Evolutionary conservation across 2,113 vertebrate genomes (phyloP).

Genomic region (Pseudopodoces humilis): DNA sequence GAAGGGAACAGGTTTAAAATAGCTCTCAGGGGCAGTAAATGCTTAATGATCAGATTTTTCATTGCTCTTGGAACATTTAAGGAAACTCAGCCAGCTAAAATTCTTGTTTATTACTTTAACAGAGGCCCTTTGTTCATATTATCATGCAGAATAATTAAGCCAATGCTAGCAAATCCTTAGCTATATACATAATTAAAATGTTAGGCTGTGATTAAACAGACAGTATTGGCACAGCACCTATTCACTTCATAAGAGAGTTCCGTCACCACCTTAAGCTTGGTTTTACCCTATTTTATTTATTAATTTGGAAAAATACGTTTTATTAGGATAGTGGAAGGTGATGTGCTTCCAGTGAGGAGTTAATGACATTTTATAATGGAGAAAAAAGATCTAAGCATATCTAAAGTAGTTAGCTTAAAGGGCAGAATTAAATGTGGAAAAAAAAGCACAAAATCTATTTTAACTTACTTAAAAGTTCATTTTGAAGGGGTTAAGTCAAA

Average conservation of each 20-base stretch:
- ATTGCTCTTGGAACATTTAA: constrained; percentile 58
- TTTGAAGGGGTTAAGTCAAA: neutral
- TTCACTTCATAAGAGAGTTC: neutral
- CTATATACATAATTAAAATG: constrained; percentile 66
- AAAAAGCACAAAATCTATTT: neutral
- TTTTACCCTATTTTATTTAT: neutral
- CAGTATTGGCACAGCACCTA: constrained; percentile 22
- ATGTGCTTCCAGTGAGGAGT: neutral
- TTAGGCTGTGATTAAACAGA: constrained; percentile 25
- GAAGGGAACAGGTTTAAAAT: constrained; percentile 70
- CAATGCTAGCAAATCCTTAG: constrained; percentile 52
- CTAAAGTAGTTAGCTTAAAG: neutral
- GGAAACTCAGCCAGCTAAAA: constrained; percentile 68
- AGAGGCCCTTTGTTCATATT: constrained; percentile 71
- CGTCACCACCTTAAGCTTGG: neutral
- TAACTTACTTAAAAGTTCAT: neutral
- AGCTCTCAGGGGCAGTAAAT: constrained; percentile 62
- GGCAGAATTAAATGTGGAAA: neutral
- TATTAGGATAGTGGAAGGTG: neutral
- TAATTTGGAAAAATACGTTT: neutral
- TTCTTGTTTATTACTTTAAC: constrained; percentile 68
- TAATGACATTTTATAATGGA: neutral
- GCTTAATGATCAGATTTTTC: constrained; percentile 73
- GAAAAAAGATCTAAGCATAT: neutral
- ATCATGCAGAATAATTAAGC: constrained; percentile 70